Percentiles rank a stretch among this genome's conserved stretches.
Conservation (phyloP, 2,797 vertebrate species). For the Chrosomus eos region DNA sequence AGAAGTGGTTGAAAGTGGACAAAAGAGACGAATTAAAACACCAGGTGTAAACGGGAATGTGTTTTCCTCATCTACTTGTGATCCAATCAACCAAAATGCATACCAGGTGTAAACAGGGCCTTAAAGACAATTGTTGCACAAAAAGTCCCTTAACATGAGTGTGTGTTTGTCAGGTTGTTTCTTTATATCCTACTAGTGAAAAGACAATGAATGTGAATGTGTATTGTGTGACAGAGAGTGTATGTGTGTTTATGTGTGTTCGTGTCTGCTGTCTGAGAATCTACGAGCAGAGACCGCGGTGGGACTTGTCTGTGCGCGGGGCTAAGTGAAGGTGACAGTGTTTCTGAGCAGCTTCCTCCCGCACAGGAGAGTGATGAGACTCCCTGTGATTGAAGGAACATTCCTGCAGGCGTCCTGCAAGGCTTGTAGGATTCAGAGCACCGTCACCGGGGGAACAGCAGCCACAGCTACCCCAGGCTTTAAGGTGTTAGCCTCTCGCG, state of each 20-base stretch:
- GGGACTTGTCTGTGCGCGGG: conserved; percentile 57
- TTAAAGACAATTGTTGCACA: background rate
- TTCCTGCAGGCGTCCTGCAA: conserved; percentile 83
- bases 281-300: conserved; percentile 39
- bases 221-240: conserved; percentile 22
- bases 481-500: conserved; percentile 38
- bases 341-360: conserved; percentile 71
- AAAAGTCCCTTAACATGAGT: background rate
- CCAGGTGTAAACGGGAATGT: too few species aligned
- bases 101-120: too few species aligned
- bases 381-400: conserved; percentile 75
- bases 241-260: conserved; percentile 41
- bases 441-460: conserved; percentile 67
- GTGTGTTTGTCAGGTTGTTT: background rate
- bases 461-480: conserved; percentile 58
- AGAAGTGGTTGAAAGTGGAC: too few species aligned
- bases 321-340: conserved; percentile 81
- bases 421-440: conserved; percentile 73
- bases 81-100: too few species aligned
- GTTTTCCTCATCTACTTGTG: too few species aligned
- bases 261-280: conserved; percentile 29
- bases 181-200: background rate
- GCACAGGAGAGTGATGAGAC: conserved; percentile 62
- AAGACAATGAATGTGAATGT: conserved; percentile 32
- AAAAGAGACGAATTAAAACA: too few species aligned